Evolutionary conservation across 2,888 invertebrate species (phyloP).

Genomic region (Trachelus iudaicus): DNA sequence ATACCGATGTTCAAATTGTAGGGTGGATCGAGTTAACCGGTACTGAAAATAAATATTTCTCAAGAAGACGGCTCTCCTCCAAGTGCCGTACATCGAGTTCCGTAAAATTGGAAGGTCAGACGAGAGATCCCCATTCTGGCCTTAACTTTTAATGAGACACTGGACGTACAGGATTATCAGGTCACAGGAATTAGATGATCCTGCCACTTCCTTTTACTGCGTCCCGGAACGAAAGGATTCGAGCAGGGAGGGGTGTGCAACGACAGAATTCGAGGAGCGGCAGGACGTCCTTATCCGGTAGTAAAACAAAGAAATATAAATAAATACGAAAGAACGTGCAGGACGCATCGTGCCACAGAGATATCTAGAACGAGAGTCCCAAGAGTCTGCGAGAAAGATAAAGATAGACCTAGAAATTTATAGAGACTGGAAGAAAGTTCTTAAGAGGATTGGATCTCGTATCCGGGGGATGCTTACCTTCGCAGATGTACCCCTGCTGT

Average conservation of each 20-base stretch:
- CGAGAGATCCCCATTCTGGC: neutral
- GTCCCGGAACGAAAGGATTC: neutral
- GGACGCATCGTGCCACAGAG: neutral
- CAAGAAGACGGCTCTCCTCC: neutral
- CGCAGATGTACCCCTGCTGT: slow-evolving; percentile 99
- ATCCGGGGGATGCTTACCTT: slow-evolving; percentile 76
- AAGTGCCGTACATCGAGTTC: neutral
- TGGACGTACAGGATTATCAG: neutral
- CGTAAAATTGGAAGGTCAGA: neutral
- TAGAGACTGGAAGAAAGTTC: neutral
- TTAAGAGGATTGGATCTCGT: neutral
- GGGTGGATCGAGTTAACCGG: neutral
- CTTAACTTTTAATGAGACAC: neutral
- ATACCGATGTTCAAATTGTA: neutral
- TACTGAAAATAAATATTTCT: neutral
- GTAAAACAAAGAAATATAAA: neutral
- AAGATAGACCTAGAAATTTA: neutral
- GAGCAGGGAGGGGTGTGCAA: neutral
- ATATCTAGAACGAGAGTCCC: neutral
- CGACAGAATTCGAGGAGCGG: neutral
- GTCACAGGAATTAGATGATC: neutral
- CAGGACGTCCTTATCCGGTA: neutral
- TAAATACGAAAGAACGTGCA: neutral
- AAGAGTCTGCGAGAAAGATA: neutral
- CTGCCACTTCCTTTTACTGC: neutral